Percentiles rank a stretch among this genome's conserved stretches.
Evolutionary conservation across 2,888 invertebrate genomes (phyloP).

Genomic region (Pseudococcus viburni): DNA sequence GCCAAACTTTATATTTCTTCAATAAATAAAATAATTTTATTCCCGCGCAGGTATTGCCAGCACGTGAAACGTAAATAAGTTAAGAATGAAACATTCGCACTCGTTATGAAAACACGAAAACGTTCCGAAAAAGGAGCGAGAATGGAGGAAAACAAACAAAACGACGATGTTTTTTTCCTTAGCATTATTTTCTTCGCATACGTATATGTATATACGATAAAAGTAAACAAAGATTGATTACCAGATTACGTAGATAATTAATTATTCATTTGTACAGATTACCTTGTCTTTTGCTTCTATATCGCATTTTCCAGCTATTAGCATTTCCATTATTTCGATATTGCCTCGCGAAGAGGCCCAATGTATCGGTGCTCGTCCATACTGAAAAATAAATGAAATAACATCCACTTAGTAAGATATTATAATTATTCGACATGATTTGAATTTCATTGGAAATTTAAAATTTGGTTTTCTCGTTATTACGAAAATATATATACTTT

Average conservation of each 20-base stretch:
- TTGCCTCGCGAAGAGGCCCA: slow-evolving; percentile 83
- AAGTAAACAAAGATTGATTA: slow-evolving; percentile 30
- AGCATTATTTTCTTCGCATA: not conserved
- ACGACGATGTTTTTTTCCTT: not conserved
- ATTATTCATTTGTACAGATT: slow-evolving; percentile 68
- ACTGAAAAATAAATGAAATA: slow-evolving; percentile 73
- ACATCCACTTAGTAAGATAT: not conserved
- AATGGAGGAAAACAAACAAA: not conserved
- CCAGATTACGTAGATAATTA: slow-evolving; percentile 41
- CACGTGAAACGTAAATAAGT: slow-evolving; percentile 9
- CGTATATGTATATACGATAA: not conserved
- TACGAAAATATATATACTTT: not conserved
- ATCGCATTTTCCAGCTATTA: slow-evolving; percentile 81
- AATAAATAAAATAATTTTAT: not conserved
- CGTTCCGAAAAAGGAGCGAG: not conserved
- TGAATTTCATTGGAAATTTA: not conserved
- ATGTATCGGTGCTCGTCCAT: slow-evolving; percentile 82
- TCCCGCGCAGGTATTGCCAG: not conserved
- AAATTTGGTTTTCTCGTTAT: too few relatives aligned
- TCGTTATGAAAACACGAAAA: not conserved
- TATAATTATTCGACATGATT: not conserved
- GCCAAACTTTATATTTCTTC: not conserved
- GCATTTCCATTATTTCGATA: slow-evolving; percentile 80
- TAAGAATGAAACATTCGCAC: not conserved
- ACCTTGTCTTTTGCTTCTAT: slow-evolving; percentile 84